A percentile compares a stretch with the other conserved stretches of the same genome.
Conservation (phyloP, 2,113 vertebrate species). For the Eudyptes chrysolophus region DNA sequence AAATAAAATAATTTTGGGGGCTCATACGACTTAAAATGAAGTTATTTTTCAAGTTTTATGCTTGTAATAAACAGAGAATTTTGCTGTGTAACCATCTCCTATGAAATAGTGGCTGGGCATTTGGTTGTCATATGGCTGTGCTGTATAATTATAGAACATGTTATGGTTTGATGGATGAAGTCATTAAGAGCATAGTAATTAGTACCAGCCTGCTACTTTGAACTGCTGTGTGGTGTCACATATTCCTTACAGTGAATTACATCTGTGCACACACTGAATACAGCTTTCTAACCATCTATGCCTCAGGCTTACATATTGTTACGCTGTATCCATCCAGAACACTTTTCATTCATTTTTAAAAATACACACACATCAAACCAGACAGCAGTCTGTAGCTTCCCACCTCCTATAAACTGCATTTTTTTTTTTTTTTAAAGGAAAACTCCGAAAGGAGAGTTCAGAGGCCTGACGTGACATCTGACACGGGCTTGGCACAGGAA, state of each 20-base stretch:
- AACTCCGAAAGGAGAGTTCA: not conserved
- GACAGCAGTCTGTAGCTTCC: constrained; percentile 19
- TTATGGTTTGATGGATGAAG: constrained; percentile 69
- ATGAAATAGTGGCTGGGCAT: not conserved
- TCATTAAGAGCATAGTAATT: constrained; percentile 65
- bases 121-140: constrained; percentile 62
- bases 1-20: not conserved
- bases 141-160: constrained; percentile 64
- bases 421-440: not conserved
- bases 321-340: not conserved
- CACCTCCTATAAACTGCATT: not conserved
- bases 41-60: constrained; percentile 4
- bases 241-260: constrained; percentile 62
- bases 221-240: constrained; percentile 63
- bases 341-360: constrained; percentile 44
- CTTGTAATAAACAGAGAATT: constrained; percentile 22
- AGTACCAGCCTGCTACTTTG: constrained; percentile 66
- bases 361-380: constrained; percentile 19
- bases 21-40: not conserved
- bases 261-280: constrained; percentile 49
- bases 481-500: not conserved
- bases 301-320: constrained; percentile 50
- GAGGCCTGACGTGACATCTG: not conserved
- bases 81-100: constrained; percentile 55
- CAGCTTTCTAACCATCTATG: constrained; percentile 52